Percentiles rank a stretch among this genome's conserved stretches.
Conservation (phyloP, 2,113 vertebrate species). For the Phaethornis superciliosus region DNA sequence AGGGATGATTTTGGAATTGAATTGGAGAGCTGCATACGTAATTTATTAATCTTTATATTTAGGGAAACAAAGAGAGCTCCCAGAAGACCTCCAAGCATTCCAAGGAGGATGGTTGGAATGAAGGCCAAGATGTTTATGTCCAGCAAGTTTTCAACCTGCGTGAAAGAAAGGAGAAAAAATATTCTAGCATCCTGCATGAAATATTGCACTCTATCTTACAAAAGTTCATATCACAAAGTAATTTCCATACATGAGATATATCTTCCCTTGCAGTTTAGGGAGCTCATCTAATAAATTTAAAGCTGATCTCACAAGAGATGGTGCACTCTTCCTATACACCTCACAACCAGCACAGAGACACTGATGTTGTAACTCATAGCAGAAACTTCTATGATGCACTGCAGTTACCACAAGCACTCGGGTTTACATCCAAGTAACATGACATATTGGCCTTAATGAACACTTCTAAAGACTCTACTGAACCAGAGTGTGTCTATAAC, state of each 20-base stretch:
- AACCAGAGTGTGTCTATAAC: neutral
- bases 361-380: neutral
- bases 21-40: constrained; percentile 39
- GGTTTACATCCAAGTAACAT: neutral
- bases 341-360: neutral
- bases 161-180: neutral
- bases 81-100: constrained; percentile 59
- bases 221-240: neutral
- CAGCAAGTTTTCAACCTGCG: constrained; percentile 59
- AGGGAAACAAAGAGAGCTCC: constrained; percentile 52
- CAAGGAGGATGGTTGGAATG: constrained; percentile 42
- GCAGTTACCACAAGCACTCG: neutral
- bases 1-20: constrained; percentile 34
- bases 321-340: neutral
- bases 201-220: neutral
- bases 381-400: neutral
- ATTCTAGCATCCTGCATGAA: constrained; percentile 18
- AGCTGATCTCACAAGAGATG: neutral
- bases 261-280: neutral
- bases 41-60: constrained; percentile 65
- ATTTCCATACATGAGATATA: constrained; percentile 21
- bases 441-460: neutral
- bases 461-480: neutral
- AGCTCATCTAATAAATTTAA: neutral
- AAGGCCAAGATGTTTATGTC: constrained; percentile 57